These are phyloP conservation scores for Caenorhabditis elegans DNA, from an alignment of 1,140 invertebrate genomes.

Conservation along the genomic window DNA sequence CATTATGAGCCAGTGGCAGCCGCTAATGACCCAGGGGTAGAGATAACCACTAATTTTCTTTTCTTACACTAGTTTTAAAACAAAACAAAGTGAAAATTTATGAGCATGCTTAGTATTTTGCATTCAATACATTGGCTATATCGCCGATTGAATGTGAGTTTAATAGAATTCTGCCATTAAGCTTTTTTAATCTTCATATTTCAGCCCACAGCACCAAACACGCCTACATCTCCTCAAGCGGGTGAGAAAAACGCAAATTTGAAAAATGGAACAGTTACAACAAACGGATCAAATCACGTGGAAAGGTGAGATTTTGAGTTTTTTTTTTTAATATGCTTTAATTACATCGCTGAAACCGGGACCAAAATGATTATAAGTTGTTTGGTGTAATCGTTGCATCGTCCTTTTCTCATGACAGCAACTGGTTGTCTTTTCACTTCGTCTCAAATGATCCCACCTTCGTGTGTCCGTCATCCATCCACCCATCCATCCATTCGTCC, in stretches of 20 bases:
- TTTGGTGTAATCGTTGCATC: slow-evolving; percentile 14
- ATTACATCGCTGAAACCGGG: background rate
- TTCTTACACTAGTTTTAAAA: background rate
- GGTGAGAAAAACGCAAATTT: slow-evolving; percentile 22
- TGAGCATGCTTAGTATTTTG: background rate
- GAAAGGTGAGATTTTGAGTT: background rate
- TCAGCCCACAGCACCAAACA: background rate
- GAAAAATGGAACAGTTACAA: background rate
- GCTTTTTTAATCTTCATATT: background rate
- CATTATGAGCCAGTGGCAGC: background rate
- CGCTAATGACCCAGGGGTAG: background rate
- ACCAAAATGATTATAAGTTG: background rate
- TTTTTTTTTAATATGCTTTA: too few species aligned
- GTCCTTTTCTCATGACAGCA: slow-evolving; percentile 8
- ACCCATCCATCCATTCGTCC: background rate
- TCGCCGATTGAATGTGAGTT: background rate
- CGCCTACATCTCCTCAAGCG: slow-evolving; percentile 6
- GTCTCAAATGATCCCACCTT: background rate
- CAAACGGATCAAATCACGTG: background rate
- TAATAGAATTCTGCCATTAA: background rate
- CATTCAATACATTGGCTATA: background rate
- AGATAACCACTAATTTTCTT: background rate
- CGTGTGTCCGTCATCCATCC: background rate
- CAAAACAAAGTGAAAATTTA: background rate
- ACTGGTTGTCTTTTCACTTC: background rate